Evolutionary conservation across 1,140 invertebrate species (phyloP), one percentile per base, ranked within the genome.

Genomic region (Prorops nasuta): DNA sequence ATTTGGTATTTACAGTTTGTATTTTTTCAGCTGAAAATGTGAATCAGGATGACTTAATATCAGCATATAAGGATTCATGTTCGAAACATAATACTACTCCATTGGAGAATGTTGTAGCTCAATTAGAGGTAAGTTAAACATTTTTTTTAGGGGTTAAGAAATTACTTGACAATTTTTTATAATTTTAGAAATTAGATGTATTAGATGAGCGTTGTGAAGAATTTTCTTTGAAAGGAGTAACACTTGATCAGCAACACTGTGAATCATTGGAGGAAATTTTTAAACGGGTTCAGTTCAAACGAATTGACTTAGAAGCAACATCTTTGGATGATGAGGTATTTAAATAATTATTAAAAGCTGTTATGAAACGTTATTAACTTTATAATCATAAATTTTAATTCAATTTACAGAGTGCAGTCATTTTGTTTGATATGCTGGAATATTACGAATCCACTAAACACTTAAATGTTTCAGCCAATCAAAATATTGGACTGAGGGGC

Each of bases 351-450:
- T 58, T 16, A 44, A 44, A 49, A 12, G n/a, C 34, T 10, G 36
- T 43, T n/a, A 43, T 22, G 34, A 43, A 34, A 39, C 14, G n/a
- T 17, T 37, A 34, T 49, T 8, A 38, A 39, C 7, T 49, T 42
- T 38, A 32, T 18, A 24, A 53, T 44, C n/a, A 36, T 16, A 44
- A n/a, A 57, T 16, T 34, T 8, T 18, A 45, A 51, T 61, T 56
- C 21, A 60, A 56, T 49, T 71, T 71, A 49, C 53, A 73, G 64
- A 69, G 64, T 57, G 60, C 70, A 21, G 84, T 88, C 58, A 86
- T 90, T 34, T 71, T 94, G 32, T 94, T 93, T 75, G 91, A 94
- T 71, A 94, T 94, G 89, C 83, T 94, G 54, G 92, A 94, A 69
- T 94, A 91, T 72, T 95, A 95, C 76, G 91, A 94, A 67, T 90